Base-by-base conservation (phyloP, 2,888 invertebrate species). In the Penaeus monodon region DNA sequence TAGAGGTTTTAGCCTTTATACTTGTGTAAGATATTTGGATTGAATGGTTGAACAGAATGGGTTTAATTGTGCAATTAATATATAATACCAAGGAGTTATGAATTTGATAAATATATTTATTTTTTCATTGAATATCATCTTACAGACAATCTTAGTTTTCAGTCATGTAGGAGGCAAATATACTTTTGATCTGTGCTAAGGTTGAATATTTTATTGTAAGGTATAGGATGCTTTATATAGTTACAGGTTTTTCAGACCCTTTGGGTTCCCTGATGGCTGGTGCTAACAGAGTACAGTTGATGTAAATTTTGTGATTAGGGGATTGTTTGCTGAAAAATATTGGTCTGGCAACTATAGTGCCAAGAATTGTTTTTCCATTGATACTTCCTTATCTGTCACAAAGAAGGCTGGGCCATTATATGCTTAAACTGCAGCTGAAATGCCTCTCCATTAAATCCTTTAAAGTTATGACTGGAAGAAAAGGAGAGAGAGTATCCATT, bases 271-370 rank as follows among this genome's bases (percentile, higher is more conserved):
- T 77, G 57, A 77, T 57, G 17, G 57, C n/a, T 17, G 57, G 57
- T 57, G 57, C 57, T 57, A 57, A 57, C 57, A 57, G 57, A 57
- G 57, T 57, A 57, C 57, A 57, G 12, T n/a, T 24, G 44, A 44
- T 49, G 49, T 49, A 38, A 49, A 27, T 57, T 57, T 57, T 77
- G 7, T n/a, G n/a, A 57, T 57, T 20, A 57, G 10, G 77, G 57
- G 27, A 57, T 7, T 27, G 49, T n/a, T 49, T 24, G 27, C 57
- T 29, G 17, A n/a, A 27, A 7, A 20, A 77, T 77, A n/a, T n/a
- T 77, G 57, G 77, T 57, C 77, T 77, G 57, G 57, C n/a, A 77
- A 12, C 63, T 27, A 77, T 44, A 24, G 77, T 77, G 77, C 77
- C 77, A 77, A 77, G 27, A 77, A 49, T 24, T 77, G 24, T 17